A percentile compares a stretch with the other conserved stretches of the same genome.
phyloP scores from a whole-genome alignment of 2,888 invertebrate species.

The Chaitophorus viminalis region DNA sequence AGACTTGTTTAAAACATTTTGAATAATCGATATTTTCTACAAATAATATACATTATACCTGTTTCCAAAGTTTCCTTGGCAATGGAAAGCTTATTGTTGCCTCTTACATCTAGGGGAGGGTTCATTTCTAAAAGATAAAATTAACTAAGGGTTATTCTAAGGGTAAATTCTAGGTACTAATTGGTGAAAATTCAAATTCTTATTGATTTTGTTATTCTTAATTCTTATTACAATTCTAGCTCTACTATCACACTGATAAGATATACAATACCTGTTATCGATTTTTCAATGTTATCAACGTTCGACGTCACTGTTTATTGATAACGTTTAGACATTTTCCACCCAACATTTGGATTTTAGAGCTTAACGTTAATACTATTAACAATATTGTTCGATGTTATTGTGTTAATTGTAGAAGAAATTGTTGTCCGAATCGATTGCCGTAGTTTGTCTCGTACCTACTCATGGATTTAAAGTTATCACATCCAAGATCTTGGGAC shows the following conservation, averaged over 20 bases:
- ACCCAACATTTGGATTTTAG: neutral
- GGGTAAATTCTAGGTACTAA: neutral
- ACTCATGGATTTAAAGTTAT: neutral
- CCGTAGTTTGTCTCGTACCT: neutral
- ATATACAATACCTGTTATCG: constrained; percentile 32
- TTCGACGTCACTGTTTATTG: constrained; percentile 42
- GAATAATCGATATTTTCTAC: too few relatives aligned
- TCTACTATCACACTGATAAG: neutral
- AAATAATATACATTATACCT: neutral
- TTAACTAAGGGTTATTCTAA: neutral
- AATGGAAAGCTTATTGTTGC: constrained; percentile 37
- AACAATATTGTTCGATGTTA: neutral
- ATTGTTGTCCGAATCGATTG: neutral
- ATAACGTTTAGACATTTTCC: constrained; percentile 23
- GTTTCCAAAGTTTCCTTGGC: constrained; percentile 47
- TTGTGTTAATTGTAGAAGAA: neutral
- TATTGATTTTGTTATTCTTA: neutral
- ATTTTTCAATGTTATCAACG: constrained; percentile 37
- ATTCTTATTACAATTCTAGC: too few relatives aligned
- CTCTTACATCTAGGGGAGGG: neutral
- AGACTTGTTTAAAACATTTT: too few relatives aligned
- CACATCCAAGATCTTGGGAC: neutral
- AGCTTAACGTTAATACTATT: neutral
- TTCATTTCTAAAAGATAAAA: constrained; percentile 5
- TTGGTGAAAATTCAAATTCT: neutral